These are phyloP conservation scores for Chelon labrosus DNA, from an alignment of 2,797 vertebrate genomes.

Conservation along the genomic window DNA sequence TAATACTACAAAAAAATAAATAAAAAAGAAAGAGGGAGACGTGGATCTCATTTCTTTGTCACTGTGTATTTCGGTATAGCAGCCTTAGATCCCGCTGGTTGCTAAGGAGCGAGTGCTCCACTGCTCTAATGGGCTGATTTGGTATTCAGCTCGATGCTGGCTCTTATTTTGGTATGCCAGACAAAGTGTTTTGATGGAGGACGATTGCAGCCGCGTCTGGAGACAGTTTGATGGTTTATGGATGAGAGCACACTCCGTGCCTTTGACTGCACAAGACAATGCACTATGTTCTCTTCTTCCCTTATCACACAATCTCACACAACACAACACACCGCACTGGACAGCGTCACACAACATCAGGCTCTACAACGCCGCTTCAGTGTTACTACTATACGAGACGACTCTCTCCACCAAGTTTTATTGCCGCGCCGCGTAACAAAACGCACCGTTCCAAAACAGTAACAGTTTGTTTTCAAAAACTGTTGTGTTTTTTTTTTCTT, in stretches of 20 bases:
- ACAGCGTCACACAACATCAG: slow-evolving; percentile 82
- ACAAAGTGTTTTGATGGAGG: slow-evolving; percentile 99
- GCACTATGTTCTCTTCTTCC: slow-evolving; percentile 84
- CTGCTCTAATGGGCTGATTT: slow-evolving; percentile 99
- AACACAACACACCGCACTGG: slow-evolving; percentile 75
- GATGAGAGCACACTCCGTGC: slow-evolving; percentile 94
- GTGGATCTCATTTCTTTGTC: slow-evolving; percentile 87
- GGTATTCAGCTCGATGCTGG: slow-evolving; percentile 96
- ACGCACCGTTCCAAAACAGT: slow-evolving; percentile 53
- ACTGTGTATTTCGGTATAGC: slow-evolving; percentile 88
- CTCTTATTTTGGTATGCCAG: slow-evolving; percentile 99
- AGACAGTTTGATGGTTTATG: slow-evolving; percentile 94
- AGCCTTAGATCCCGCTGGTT: slow-evolving; percentile 94
- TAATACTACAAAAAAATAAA: slow-evolving; percentile 72
- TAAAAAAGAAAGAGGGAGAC: slow-evolving; percentile 52
- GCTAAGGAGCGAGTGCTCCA: slow-evolving; percentile 96
- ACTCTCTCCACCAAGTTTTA: slow-evolving; percentile 66
- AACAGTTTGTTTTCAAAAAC: slow-evolving; percentile 72
- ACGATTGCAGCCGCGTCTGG: slow-evolving; percentile 98
- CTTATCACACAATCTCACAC: slow-evolving; percentile 81
- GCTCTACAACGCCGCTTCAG: slow-evolving; percentile 64
- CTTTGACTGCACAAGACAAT: slow-evolving; percentile 91
- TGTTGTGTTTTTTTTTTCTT: slow-evolving; percentile 38
- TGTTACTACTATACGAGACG: slow-evolving; percentile 56
- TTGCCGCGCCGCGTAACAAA: slow-evolving; percentile 63